Base-by-base conservation (phyloP, 2,797 vertebrate genomes). In the Eospalax fontanierii region DNA sequence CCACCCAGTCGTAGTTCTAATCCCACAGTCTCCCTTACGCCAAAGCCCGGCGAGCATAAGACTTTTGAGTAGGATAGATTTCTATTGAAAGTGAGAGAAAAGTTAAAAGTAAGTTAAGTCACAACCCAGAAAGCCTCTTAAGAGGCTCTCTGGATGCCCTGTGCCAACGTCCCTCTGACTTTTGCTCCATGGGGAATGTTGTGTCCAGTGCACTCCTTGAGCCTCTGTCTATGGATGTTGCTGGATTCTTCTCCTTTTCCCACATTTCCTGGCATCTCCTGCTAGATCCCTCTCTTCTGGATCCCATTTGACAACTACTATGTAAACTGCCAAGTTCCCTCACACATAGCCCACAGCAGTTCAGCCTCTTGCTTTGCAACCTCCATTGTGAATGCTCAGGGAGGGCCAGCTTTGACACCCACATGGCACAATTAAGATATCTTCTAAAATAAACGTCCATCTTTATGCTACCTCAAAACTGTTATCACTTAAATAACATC, bases 401-500 rank as follows among this genome's bases (percentile, higher is more conserved):
- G 0, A 11, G 15, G 19, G 63, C 68, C 65, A 71, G 9, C 7
- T 93, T 83, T 84, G 21, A 87, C 61, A 50, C 80, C 71, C 65
- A 88, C 83, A 50, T 71, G 63, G 86, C 28, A 12, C 54, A 46
- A 35, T 43, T 46, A 46, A 33, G 7, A 4, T 71, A n/a, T 59
- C 73, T 97, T 91, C 54, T 71, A 70, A 86, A 94, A 76, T 38
- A 87, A 91, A 5, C 6, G 33, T 38, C 28, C 16, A 38, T 40
- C 59, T 84, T 65, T 50, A 59, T 65, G 61, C 35, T 74, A 28
- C 65, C 14, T 2, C 14, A 66, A 30, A 12, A 66, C 28, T 30
- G 10, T 66, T 66, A 66, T 66, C 65, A 66, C 18, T 33, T 12
- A 66, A 66, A 66, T 65, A 65, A 65, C 63, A 65, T 65, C 63